Base-by-base conservation (phyloP, 2,113 vertebrate genomes). In the Shinisaurus crocodilurus region DNA sequence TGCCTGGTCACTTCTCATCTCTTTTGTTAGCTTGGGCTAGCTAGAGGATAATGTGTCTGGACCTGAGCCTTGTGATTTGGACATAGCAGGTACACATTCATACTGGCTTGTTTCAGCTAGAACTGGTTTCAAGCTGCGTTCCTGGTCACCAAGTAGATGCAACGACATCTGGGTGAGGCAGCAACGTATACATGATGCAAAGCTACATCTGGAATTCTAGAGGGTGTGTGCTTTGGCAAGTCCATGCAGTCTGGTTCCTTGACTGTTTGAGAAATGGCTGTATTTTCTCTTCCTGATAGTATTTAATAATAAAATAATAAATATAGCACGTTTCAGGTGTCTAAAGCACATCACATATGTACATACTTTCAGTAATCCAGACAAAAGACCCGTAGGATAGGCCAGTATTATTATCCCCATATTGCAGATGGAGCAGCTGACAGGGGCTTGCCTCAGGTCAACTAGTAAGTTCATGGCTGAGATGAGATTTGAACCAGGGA, bases 21-120 rank as follows among this genome's bases (percentile, higher is more conserved):
- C 86, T 80, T 85, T 85, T 86, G 89, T 90, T 69, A 70, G 63
- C 75, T 77, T 43, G 16, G 63, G n/a, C n/a, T n/a, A n/a, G 37
- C 27, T 7, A 43, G 7, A 54, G 43, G 29, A 67, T 90, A 70
- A 90, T 70, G 63, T 86, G 82, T 76, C 82, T 60, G 48, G 81
- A 69, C 57, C 81, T 77, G 86, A 81, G 48, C 48, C 48, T 80
- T 20, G 25, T 90, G 83, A 70, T 50, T 29, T 37, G 72, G 60
- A 50, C 60, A 12, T 50, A 76, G 60, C 6, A 37, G 74, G 45
- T 32, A 80, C 43, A 37, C 32, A 48, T 37, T 80, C n/a, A n/a
- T 23, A n/a, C 63, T 40, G 27, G 12, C 74, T 85, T 79, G 25
- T 15, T 85, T 85, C 48, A 43, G 27, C 43, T 27, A 40, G 6